Base-by-base conservation (phyloP, 1,140 invertebrate genomes). In the Lineus longissimus region DNA sequence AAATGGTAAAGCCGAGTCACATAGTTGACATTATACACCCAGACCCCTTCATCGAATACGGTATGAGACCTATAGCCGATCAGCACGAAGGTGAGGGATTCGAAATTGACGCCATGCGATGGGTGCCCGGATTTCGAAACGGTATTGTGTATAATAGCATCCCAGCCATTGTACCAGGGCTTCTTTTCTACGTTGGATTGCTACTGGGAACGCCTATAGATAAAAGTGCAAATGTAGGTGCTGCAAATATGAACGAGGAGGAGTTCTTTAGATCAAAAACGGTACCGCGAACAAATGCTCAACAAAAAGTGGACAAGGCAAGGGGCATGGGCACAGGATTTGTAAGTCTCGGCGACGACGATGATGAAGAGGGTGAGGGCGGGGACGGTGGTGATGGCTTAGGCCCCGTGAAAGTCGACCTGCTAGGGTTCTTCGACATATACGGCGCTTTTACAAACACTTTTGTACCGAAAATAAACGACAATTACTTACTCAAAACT, bases 31-130 rank as follows among this genome's bases (percentile, higher is more conserved):
- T 51, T n/a, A 51, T 51, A 4, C 6, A 51, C n/a, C 47, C 47
- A 4, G 6, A 51, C 47, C 47, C 47, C 9, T 51, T 51, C 47
- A 51, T 51, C 47, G 47, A 51, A 51, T 51, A 4, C n/a, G 47
- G 47, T n/a, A 51, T 51, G 47, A 51, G 47, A 27, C 6, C 47
- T 51, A n/a, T 51, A 9, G n/a, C 6, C 47, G 47, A 51, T 27
- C 6, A 51, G n/a, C 47, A 51, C 47, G 47, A 51, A 51, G 47
- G 47, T 51, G 47, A 51, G 25, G 47, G 47, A 7, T 51, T 51
- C n/a, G 47, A 51, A 51, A 51, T 51, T n/a, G 47, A 51, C n/a
- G 47, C 47, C n/a, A 51, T 51, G 47, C 47, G 47, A 7, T 51
- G 47, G 47, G 47, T 51, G n/a, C 47, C 47, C n/a, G 25, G 47